A percentile compares a stretch with the other conserved stretches of the same genome.
Conservation (phyloP, 2,113 vertebrate species). For the Thalassoma bifasciatum region DNA sequence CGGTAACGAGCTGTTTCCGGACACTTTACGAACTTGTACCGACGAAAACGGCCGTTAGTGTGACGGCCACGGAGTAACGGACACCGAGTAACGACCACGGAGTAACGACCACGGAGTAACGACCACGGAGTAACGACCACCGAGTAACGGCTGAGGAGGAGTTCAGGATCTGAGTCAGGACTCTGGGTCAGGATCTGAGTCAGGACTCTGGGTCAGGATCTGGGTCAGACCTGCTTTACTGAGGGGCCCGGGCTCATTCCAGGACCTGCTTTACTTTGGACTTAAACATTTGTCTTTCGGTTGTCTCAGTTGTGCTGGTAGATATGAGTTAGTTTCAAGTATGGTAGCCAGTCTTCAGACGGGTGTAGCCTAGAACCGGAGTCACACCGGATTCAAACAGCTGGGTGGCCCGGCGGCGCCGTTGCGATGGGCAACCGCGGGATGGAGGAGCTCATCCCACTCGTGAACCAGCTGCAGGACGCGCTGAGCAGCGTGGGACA, state of each 20-base stretch:
- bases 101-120: not conserved
- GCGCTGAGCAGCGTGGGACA: slow-evolving; percentile 88
- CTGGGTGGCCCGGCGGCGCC: slow-evolving; percentile 38
- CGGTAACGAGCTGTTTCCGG: not conserved
- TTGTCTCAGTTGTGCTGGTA: not conserved
- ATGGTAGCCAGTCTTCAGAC: slow-evolving; percentile 11
- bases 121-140: slow-evolving; percentile 3
- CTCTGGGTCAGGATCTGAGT: no score
- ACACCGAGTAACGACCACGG: slow-evolving; percentile 2
- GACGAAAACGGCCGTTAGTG: slow-evolving; percentile 2
- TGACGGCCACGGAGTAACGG: slow-evolving; percentile 5
- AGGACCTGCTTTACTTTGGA: no score
- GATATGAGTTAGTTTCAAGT: not conserved
- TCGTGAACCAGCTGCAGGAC: slow-evolving; percentile 92
- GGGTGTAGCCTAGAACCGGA: slow-evolving; percentile 19
- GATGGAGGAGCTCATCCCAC: slow-evolving; percentile 95
- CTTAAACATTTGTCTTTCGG: not conserved
- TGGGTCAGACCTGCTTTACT: no score
- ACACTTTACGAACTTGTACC: slow-evolving; percentile 1
- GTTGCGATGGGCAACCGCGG: slow-evolving; percentile 85
- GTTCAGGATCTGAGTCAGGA: no score
- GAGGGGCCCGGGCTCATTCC: no score
- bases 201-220: no score
- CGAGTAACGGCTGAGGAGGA: not conserved
- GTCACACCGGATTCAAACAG: not conserved